phyloP scores from a whole-genome alignment of 2,797 vertebrate species.

The Allobates femoralis region DNA sequence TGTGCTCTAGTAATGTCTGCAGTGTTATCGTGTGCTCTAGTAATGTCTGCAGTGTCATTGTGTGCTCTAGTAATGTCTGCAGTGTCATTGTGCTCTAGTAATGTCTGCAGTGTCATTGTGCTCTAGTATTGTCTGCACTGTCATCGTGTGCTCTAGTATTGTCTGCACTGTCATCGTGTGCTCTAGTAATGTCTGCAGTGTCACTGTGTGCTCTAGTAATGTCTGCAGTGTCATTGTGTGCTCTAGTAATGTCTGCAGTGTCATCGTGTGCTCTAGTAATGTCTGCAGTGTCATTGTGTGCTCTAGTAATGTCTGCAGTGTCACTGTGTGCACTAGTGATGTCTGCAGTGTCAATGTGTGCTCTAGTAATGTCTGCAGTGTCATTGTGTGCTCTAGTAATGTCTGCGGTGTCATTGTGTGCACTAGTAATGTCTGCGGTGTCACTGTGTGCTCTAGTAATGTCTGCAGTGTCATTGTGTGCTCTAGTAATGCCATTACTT shows the following conservation, averaged over 20 bases:
- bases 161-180: background rate
- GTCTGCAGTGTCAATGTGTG: background rate
- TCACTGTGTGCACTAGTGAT: background rate
- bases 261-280: background rate
- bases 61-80: background rate
- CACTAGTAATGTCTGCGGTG: background rate
- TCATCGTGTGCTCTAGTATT: background rate
- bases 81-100: background rate
- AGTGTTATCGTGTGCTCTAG: too few species aligned
- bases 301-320: background rate
- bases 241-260: background rate
- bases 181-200: background rate
- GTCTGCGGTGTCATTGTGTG: background rate
- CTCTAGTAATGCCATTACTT: background rate
- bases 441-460: background rate
- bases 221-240: background rate
- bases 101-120: background rate
- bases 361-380: background rate
- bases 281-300: background rate
- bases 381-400: background rate
- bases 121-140: background rate
- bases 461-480: background rate
- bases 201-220: background rate
- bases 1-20: background rate
- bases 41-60: too few species aligned